A percentile compares a stretch with the other conserved stretches of the same genome.
These are phyloP conservation scores for Semotilus atromaculatus DNA, from an alignment of 2,797 vertebrate genomes.

Conservation along the genomic window DNA sequence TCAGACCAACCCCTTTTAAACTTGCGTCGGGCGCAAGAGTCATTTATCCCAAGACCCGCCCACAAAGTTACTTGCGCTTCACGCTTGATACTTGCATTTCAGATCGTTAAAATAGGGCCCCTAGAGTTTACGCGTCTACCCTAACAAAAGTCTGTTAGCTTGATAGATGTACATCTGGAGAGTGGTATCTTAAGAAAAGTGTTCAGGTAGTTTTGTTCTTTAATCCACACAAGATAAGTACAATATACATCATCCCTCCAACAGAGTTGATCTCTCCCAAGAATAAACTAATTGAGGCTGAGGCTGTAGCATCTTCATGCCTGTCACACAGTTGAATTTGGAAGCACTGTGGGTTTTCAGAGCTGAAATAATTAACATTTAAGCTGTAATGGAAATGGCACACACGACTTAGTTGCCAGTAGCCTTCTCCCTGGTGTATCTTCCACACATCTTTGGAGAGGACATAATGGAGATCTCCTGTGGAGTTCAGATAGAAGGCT, in stretches of 20 bases:
- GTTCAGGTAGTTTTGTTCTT: neutral
- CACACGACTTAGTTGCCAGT: slow-evolving; percentile 44
- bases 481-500: slow-evolving; percentile 37
- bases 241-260: slow-evolving; percentile 1
- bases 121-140: neutral
- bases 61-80: no score
- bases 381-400: slow-evolving; percentile 47
- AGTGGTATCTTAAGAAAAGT: neutral
- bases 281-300: slow-evolving; percentile 8
- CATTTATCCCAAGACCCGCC: no score
- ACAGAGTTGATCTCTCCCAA: neutral
- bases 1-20: no score
- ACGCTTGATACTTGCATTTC: no score
- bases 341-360: slow-evolving; percentile 10
- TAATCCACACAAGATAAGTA: slow-evolving; percentile 1
- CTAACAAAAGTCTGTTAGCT: neutral
- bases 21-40: no score
- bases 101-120: no score
- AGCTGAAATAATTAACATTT: slow-evolving; percentile 59
- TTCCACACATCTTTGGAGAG: slow-evolving; percentile 33
- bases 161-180: neutral
- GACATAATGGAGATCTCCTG: slow-evolving; percentile 47
- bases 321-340: slow-evolving; percentile 29
- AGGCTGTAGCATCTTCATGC: slow-evolving; percentile 13
- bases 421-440: slow-evolving; percentile 40